Evolutionary conservation across 1,140 invertebrate species (phyloP).

Genomic region (Telenomus remus): DNA sequence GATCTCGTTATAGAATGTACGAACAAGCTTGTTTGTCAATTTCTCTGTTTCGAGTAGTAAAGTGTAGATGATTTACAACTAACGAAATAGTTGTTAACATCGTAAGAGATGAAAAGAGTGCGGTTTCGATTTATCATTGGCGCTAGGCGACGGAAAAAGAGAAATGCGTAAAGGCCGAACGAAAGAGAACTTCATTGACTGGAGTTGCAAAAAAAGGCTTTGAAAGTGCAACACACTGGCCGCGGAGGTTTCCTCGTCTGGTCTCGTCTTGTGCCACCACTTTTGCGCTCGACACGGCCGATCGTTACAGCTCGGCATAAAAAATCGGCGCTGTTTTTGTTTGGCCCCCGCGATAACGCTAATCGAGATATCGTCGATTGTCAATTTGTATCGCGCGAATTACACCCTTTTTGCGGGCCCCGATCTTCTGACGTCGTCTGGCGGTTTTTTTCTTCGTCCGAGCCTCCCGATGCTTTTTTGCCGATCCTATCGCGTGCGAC

Average conservation of each 20-base stretch:
- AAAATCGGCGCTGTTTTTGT: slow-evolving; percentile 48
- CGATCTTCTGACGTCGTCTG: slow-evolving; percentile 23
- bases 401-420: slow-evolving; percentile 42
- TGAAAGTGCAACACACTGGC: slow-evolving; percentile 65
- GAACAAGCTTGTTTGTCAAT: too few relatives aligned
- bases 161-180: slow-evolving; percentile 58
- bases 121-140: slow-evolving; percentile 59
- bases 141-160: slow-evolving; percentile 49
- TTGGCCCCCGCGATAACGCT: slow-evolving; percentile 34
- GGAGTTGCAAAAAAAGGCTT: slow-evolving; percentile 61
- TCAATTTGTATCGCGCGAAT: slow-evolving; percentile 57
- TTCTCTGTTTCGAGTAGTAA: too few relatives aligned
- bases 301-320: slow-evolving; percentile 54
- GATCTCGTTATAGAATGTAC: too few relatives aligned
- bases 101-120: slow-evolving; percentile 51
- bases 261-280: slow-evolving; percentile 49
- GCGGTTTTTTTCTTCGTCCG: slow-evolving; percentile 8
- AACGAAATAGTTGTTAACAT: too few relatives aligned
- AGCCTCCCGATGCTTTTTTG: slow-evolving; percentile 24
- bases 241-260: slow-evolving; percentile 44
- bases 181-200: slow-evolving; percentile 69
- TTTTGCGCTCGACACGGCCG: slow-evolving; percentile 58
- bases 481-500: slow-evolving; percentile 48
- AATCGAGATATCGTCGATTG: slow-evolving; percentile 56
- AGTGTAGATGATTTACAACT: too few relatives aligned